Evolutionary conservation across 2,797 vertebrate genomes (phyloP).

Genomic region (Hybognathus amarus): DNA sequence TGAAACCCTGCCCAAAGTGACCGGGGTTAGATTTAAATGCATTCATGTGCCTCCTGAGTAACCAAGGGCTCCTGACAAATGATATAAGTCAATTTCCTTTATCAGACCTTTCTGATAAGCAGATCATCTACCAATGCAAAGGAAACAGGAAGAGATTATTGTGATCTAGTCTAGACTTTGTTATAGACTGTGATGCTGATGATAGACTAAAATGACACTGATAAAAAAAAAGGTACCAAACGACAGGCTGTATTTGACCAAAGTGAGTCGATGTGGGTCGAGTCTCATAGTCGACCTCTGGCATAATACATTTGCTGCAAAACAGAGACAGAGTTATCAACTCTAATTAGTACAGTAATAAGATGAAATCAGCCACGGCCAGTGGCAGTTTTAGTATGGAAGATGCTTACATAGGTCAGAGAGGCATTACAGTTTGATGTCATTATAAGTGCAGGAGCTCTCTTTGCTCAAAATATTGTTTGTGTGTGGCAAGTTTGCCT

Average conservation of each 20-base stretch:
- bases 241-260: conserved; percentile 30
- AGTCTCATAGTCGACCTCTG: conserved; percentile 35
- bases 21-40: neutral
- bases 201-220: conserved; percentile 28
- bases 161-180: conserved; percentile 21
- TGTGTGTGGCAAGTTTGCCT: conserved; percentile 42
- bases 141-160: neutral
- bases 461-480: conserved; percentile 69
- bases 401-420: conserved; percentile 62
- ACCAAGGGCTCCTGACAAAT: conserved; percentile 33
- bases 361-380: conserved; percentile 70
- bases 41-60: conserved; percentile 27
- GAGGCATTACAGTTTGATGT: conserved; percentile 72
- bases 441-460: conserved; percentile 73
- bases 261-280: conserved; percentile 48
- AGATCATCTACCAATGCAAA: conserved; percentile 20
- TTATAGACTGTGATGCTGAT: conserved; percentile 37
- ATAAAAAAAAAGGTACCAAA: conserved; percentile 36
- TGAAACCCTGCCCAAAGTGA: neutral
- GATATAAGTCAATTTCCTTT: conserved; percentile 52
- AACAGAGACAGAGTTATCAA: conserved; percentile 60
- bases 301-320: conserved; percentile 47
- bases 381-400: conserved; percentile 69
- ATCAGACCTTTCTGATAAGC: conserved; percentile 35
- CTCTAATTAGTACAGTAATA: conserved; percentile 76